Evolutionary conservation across 2,797 vertebrate genomes (phyloP).

Genomic region (Sciurus vulgaris): DNA sequence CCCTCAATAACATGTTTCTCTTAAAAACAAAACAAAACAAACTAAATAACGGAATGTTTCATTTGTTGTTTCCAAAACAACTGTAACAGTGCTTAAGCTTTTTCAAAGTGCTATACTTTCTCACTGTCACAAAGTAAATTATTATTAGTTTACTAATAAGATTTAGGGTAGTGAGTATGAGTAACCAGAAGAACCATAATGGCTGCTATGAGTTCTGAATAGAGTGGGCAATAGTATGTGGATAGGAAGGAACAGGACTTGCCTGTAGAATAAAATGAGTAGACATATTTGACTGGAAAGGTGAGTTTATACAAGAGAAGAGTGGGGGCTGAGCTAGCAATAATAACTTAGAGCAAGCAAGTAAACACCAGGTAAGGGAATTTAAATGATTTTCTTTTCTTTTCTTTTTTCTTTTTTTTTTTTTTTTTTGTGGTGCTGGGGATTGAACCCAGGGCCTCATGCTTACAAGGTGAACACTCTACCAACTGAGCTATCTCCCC

Average conservation of each 20-base stretch:
- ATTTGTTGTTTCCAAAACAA: background rate
- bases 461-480: no score
- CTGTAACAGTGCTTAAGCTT: background rate
- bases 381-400: background rate
- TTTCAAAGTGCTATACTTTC: background rate
- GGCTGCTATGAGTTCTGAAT: background rate
- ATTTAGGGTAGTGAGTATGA: background rate
- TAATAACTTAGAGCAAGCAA: slow-evolving; percentile 38
- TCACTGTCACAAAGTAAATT: slow-evolving; percentile 29
- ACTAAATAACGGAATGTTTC: slow-evolving; percentile 37
- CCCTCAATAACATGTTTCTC: slow-evolving; percentile 9
- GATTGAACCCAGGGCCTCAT: no score
- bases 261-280: background rate
- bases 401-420: no score
- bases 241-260: background rate
- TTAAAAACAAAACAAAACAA: slow-evolving; percentile 56
- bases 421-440: no score
- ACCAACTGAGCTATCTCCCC: no score
- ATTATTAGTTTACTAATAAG: background rate
- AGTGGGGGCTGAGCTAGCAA: background rate
- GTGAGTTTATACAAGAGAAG: background rate
- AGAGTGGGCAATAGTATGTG: background rate
- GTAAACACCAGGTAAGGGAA: slow-evolving; percentile 17
- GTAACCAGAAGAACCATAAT: slow-evolving; percentile 34
- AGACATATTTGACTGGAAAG: background rate